Base-by-base conservation (phyloP, 2,113 vertebrate species). In the Gila orcuttii region DNA sequence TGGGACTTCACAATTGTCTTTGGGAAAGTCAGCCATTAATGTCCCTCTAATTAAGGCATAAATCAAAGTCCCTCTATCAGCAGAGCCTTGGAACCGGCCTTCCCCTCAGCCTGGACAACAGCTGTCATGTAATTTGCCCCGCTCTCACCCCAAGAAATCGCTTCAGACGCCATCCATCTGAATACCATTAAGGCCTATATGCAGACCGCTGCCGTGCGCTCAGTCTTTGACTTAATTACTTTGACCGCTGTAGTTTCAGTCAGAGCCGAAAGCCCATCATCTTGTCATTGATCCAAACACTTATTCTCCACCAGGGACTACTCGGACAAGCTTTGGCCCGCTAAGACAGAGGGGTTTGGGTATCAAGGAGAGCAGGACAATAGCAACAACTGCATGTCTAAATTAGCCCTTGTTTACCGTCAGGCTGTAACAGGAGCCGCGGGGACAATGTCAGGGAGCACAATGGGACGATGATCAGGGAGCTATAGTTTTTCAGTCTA, bases 401-500 rank as follows among this genome's bases (percentile, higher is more conserved):
- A 96, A 95, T 95, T 96, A 95, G 94, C 91, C 91, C 91, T 91
- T 95, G 94, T 95, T 95, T 95, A 95, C 94, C 92, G 87, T 90
- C 92, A 93, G 93, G 91, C 92, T 89, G 95, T 93, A 95, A 96
- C 89, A 91, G 91, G 95, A 96, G 93, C 92, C 82, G 42, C 83
- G 1, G 57, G 86, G 89, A 95, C 94, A 95, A 94, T 94, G 92
- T 90, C 64, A 85, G 89, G 39, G 88, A 88, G 91, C 92, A 95
- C 93, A 95, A 95, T 92, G 94, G 94, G 93, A 93, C 92, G 93
- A 91, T 90, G 93, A 95, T 95, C 92, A 89, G 92, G 93, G 94
- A 93, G 92, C 93, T 96, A 95, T 96, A 95, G 95, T 96, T 96
- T 96, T 95, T 94, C 94, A 94, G 90, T 92, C 90, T 95, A 96